A percentile compares a stretch with the other conserved stretches of the same genome.
Conservation (phyloP, 2,888 invertebrate species). For the Saturnia pavonia region DNA sequence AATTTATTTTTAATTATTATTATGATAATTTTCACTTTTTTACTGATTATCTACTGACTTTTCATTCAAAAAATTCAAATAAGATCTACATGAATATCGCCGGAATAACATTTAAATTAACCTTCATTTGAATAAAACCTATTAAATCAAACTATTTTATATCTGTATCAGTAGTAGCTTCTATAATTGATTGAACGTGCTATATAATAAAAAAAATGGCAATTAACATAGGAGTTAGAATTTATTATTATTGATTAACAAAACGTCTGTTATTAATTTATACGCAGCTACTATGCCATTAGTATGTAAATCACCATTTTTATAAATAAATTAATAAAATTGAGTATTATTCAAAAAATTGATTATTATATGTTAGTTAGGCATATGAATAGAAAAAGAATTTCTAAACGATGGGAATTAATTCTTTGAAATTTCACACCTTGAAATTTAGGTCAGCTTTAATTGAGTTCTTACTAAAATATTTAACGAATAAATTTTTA, state of each 20-base stretch:
- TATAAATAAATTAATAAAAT: constrained; percentile 2
- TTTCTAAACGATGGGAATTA: not conserved
- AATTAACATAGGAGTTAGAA: constrained; percentile 9
- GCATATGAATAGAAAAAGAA: not conserved
- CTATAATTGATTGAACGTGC: not conserved
- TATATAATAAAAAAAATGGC: constrained; percentile 5
- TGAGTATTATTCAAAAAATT: not conserved
- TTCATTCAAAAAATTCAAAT: no score
- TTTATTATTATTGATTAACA: constrained; percentile 1
- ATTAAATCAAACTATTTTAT: not conserved
- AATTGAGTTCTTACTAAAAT: not conserved
- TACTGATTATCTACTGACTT: no score
- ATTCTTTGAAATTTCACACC: not conserved
- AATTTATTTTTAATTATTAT: no score
- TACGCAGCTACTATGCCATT: not conserved
- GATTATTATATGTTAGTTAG: not conserved
- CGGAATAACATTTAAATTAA: not conserved
- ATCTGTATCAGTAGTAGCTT: constrained; percentile 3
- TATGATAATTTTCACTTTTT: no score
- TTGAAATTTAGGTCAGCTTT: not conserved
- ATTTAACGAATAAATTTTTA: not conserved
- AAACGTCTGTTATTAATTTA: not conserved
- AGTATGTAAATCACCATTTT: not conserved
- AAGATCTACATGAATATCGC: not conserved
- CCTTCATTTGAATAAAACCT: not conserved